These are phyloP conservation scores for Porites rus DNA, from an alignment of 92 coral and sea anemone species.

Conservation along the genomic window DNA sequence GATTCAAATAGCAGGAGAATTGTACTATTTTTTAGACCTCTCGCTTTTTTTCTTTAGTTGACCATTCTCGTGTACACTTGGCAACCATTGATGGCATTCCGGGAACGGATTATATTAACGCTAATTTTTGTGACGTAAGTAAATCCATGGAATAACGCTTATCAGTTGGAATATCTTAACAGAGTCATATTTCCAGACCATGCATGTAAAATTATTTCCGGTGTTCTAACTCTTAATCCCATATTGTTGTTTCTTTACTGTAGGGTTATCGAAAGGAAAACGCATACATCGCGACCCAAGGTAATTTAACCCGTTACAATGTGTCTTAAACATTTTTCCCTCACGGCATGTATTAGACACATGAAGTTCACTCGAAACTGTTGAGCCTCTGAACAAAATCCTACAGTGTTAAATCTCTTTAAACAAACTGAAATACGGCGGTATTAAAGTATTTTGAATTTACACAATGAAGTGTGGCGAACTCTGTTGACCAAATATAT, in stretches of 20 bases:
- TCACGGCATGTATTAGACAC: no score
- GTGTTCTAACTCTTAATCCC: neutral
- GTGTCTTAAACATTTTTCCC: neutral
- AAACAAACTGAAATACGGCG: no score
- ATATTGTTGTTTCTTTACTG: conserved; percentile 1
- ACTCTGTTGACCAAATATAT: no score
- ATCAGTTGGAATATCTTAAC: no score
- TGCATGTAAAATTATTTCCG: neutral
- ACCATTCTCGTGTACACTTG: conserved; percentile 91
- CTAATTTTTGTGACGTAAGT: conserved; percentile 97
- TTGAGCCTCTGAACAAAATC: no score
- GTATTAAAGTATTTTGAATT: no score
- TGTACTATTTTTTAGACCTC: no score
- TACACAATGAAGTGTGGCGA: no score
- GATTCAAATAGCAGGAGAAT: no score
- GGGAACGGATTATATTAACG: conserved; percentile 97
- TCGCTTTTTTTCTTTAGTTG: conserved; percentile 61
- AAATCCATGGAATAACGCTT: neutral
- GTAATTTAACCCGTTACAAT: conserved; percentile 25
- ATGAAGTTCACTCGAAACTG: no score
- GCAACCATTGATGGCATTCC: conserved; percentile 67
- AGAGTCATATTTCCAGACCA: neutral
- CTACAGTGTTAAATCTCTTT: no score
- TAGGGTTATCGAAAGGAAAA: conserved; percentile 98
- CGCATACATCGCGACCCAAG: conserved; percentile 96